Evolutionary conservation across 1,140 invertebrate species (phyloP).

Genomic region (Pissodes strobi): DNA sequence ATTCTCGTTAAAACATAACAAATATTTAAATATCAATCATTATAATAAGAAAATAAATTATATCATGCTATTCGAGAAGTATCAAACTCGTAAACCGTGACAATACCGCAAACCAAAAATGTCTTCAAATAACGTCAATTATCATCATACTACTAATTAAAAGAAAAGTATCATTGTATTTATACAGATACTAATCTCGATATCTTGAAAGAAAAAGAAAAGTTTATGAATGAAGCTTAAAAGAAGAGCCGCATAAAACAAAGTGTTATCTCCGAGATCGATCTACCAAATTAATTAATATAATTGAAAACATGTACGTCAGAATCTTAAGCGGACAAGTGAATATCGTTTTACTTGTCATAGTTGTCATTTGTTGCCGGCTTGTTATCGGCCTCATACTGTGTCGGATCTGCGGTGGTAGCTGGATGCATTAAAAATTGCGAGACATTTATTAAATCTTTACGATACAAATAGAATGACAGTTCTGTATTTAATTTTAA

Average conservation of each 20-base stretch:
- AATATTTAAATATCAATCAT: too few relatives aligned
- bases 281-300: slow-evolving; percentile 43
- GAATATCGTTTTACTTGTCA: slow-evolving; percentile 39
- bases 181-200: slow-evolving; percentile 15
- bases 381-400: slow-evolving; percentile 1
- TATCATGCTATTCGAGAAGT: too few relatives aligned
- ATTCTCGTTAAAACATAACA: too few relatives aligned
- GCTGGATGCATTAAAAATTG: background rate
- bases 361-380: slow-evolving; percentile 17
- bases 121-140: too few relatives aligned
- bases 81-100: too few relatives aligned
- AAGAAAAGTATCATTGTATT: slow-evolving; percentile 6
- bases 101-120: too few relatives aligned
- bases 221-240: slow-evolving; percentile 38
- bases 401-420: slow-evolving; percentile 1
- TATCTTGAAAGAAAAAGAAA: background rate
- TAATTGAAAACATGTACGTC: slow-evolving; percentile 45
- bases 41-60: too few relatives aligned
- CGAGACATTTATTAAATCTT: background rate
- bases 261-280: slow-evolving; percentile 31
- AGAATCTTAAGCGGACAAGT: slow-evolving; percentile 31
- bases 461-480: background rate
- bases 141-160: too few relatives aligned
- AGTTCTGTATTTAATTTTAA: background rate
- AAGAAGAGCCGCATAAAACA: slow-evolving; percentile 38